phyloP scores from a whole-genome alignment of 2,113 vertebrate species.

The Lamprotornis superbus region DNA sequence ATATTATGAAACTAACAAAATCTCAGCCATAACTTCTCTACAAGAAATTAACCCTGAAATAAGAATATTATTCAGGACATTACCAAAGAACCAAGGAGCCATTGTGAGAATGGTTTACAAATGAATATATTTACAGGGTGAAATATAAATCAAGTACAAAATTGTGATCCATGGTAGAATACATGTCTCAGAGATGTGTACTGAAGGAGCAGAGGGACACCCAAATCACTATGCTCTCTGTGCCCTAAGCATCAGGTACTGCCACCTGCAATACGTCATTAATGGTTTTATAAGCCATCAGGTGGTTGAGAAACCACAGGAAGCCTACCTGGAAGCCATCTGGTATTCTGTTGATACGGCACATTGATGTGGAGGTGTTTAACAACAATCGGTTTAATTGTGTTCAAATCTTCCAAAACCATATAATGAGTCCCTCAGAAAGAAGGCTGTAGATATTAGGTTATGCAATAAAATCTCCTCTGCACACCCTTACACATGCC shows the following conservation, averaged over 20 bases:
- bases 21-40: background rate
- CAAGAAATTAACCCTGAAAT: background rate
- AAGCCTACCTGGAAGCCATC: background rate
- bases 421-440: background rate
- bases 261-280: background rate
- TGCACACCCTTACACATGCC: background rate
- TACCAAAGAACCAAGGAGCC: background rate
- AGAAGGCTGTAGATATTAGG: background rate
- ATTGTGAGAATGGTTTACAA: background rate
- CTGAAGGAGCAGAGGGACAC: background rate
- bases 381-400: accelerated
- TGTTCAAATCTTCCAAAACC: background rate
- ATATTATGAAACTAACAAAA: background rate
- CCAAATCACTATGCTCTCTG: accelerated
- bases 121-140: accelerated
- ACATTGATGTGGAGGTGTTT: background rate
- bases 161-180: background rate
- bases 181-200: accelerated
- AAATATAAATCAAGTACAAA: background rate
- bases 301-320: background rate
- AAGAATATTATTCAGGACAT: background rate
- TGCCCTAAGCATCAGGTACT: background rate
- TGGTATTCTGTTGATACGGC: background rate
- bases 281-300: background rate
- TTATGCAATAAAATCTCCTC: background rate